phyloP scores from a whole-genome alignment of 2,888 invertebrate genomes.

The Tetragnatha montana region DNA sequence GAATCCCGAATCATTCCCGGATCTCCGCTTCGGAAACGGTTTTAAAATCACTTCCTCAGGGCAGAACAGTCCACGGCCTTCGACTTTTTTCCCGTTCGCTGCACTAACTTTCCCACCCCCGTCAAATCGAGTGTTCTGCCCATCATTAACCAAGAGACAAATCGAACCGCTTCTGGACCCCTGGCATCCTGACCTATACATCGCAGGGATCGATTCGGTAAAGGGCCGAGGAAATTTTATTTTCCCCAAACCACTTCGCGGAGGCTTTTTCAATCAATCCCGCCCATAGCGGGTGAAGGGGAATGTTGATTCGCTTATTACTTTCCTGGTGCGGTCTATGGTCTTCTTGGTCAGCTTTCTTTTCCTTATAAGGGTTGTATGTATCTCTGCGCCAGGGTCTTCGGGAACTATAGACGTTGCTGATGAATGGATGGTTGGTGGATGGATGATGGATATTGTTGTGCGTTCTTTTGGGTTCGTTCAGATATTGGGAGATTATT shows the following conservation, averaged over 20 bases:
- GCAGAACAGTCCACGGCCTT: constrained; percentile 14
- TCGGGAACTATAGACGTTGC: constrained; percentile 24
- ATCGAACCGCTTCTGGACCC: constrained; percentile 41
- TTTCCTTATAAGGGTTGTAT: constrained; percentile 1
- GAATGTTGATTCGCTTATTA: constrained; percentile 55
- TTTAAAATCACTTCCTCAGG: constrained; percentile 8
- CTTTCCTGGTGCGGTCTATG: background rate
- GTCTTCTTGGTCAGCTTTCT: constrained; percentile 27
- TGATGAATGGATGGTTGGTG: constrained; percentile 28
- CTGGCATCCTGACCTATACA: constrained; percentile 48
- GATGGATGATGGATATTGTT: too few relatives aligned
- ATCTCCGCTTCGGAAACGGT: constrained; percentile 24
- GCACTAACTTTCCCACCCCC: constrained; percentile 33
- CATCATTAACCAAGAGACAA: constrained; percentile 55
- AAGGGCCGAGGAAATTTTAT: constrained; percentile 46
- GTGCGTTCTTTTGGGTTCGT: too few relatives aligned
- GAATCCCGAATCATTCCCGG: constrained; percentile 19
- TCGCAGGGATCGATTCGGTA: constrained; percentile 45
- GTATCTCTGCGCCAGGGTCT: constrained; percentile 9
- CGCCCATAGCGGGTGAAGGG: constrained; percentile 11
- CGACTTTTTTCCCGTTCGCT: constrained; percentile 17
- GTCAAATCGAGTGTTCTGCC: constrained; percentile 59
- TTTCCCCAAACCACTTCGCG: constrained; percentile 25
- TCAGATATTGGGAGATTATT: too few relatives aligned
- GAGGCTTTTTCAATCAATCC: constrained; percentile 41